Percentiles rank a stretch among this genome's conserved stretches.
Evolutionary conservation across 2,888 invertebrate species (phyloP).

Genomic region (Cephus pulcher): DNA sequence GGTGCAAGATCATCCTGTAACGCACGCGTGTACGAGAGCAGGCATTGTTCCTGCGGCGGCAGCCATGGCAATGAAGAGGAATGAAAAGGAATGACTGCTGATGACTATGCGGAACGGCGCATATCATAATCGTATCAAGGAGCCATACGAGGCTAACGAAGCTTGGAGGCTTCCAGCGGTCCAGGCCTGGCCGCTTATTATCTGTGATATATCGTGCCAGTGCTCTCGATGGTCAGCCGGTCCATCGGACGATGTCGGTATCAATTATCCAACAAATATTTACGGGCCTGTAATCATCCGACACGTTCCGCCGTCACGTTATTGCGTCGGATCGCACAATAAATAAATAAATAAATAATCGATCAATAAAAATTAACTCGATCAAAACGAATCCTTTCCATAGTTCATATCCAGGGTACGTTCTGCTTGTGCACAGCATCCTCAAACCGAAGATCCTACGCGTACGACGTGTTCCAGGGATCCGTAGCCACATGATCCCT

Average conservation of each 20-base stretch:
- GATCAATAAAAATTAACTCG: background rate
- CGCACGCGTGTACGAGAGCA: conserved; percentile 24
- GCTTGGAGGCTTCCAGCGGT: conserved; percentile 20
- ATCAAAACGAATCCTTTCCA: background rate
- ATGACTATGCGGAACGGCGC: conserved; percentile 39
- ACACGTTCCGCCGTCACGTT: conserved; percentile 38
- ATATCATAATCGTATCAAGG: conserved; percentile 37
- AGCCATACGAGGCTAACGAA: conserved; percentile 17
- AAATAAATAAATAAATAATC: background rate
- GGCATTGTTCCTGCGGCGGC: conserved; percentile 10
- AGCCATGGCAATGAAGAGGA: background rate
- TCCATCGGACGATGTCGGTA: conserved; percentile 32
- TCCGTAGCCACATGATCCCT: background rate
- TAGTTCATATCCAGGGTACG: background rate
- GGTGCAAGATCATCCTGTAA: conserved; percentile 18
- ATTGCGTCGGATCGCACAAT: background rate
- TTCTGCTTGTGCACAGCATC: background rate
- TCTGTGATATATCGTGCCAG: conserved; percentile 45
- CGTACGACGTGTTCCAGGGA: background rate
- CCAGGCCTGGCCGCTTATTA: conserved; percentile 40
- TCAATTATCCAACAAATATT: conserved; percentile 50
- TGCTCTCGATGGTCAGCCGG: conserved; percentile 32
- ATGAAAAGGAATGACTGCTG: background rate
- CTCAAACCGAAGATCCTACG: background rate
- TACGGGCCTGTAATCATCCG: conserved; percentile 40